phyloP scores from a whole-genome alignment of 2,113 vertebrate genomes.

The Tupaia chinensis region DNA sequence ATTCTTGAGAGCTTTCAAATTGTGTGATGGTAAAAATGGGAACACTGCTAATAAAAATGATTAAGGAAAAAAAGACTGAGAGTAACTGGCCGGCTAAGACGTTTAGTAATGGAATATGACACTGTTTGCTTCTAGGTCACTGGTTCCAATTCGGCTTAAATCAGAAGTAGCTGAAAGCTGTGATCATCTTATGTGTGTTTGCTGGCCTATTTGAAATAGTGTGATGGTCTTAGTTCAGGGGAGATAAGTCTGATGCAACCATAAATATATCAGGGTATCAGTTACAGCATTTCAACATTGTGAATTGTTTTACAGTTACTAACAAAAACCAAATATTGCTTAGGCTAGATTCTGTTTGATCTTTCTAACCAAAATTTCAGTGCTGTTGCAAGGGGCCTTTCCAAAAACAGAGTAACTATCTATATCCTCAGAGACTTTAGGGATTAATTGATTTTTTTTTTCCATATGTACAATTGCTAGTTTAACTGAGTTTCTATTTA shows the following conservation, averaged over 20 bases:
- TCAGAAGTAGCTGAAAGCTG: slow-evolving; percentile 30
- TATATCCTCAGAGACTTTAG: not conserved
- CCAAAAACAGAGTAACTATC: not conserved
- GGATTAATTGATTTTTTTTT: not conserved
- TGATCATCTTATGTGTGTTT: not conserved
- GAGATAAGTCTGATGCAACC: not conserved
- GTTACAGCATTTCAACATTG: not conserved
- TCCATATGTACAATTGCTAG: not conserved
- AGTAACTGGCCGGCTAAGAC: not conserved
- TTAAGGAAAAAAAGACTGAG: slow-evolving; percentile 18
- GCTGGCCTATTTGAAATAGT: not conserved
- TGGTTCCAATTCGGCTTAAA: slow-evolving; percentile 55
- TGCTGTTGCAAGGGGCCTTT: not conserved
- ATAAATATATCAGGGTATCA: not conserved
- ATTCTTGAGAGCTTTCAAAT: slow-evolving; percentile 65
- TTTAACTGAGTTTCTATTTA: not conserved
- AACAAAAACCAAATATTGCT: not conserved
- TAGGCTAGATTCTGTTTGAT: not conserved
- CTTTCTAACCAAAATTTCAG: not conserved
- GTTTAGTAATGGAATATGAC: slow-evolving; percentile 18
- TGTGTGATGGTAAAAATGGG: slow-evolving; percentile 39
- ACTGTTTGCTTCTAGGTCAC: slow-evolving; percentile 46
- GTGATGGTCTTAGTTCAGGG: not conserved
- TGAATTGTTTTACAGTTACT: not conserved
- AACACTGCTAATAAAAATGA: slow-evolving; percentile 48